Conservation (phyloP, 2,888 invertebrate genomes). For the Myopa tessellatipennis region DNA sequence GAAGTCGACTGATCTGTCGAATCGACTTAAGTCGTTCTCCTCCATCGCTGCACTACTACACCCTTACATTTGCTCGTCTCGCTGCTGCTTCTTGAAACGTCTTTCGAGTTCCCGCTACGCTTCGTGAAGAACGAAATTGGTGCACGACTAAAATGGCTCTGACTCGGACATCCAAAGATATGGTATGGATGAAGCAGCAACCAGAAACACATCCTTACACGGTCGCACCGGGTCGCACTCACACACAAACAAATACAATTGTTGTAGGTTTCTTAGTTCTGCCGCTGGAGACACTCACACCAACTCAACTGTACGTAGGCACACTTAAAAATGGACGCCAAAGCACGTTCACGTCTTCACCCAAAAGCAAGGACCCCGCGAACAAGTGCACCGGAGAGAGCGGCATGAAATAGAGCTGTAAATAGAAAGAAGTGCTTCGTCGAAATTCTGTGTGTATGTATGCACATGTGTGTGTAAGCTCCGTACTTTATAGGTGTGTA, state of each 20-base stretch:
- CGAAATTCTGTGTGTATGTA: not conserved
- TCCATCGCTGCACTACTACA: not conserved
- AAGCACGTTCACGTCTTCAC: slow-evolving; percentile 37
- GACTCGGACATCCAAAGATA: slow-evolving; percentile 15
- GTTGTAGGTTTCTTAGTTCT: slow-evolving; percentile 24
- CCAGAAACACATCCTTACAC: not conserved
- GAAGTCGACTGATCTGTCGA: too few species aligned
- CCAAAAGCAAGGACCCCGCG: slow-evolving; percentile 14
- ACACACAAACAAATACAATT: slow-evolving; percentile 21
- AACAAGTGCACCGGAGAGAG: slow-evolving; percentile 13
- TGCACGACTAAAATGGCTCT: slow-evolving; percentile 26
- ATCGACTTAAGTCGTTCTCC: too few species aligned
- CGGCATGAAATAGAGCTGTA: not conserved
- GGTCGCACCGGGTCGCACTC: not conserved
- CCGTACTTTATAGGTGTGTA: not conserved
- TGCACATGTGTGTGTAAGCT: not conserved
- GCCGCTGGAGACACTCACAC: slow-evolving; percentile 25
- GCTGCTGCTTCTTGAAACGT: slow-evolving; percentile 22
- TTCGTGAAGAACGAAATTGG: slow-evolving; percentile 25
- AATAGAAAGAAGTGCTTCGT: not conserved
- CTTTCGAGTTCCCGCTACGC: slow-evolving; percentile 37
- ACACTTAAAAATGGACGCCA: slow-evolving; percentile 31
- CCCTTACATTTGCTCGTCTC: not conserved
- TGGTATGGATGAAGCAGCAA: not conserved
- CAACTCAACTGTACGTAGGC: slow-evolving; percentile 23